Evolutionary conservation across 2,113 vertebrate genomes (phyloP).

Genomic region (Melanotaenia duboulayi): DNA sequence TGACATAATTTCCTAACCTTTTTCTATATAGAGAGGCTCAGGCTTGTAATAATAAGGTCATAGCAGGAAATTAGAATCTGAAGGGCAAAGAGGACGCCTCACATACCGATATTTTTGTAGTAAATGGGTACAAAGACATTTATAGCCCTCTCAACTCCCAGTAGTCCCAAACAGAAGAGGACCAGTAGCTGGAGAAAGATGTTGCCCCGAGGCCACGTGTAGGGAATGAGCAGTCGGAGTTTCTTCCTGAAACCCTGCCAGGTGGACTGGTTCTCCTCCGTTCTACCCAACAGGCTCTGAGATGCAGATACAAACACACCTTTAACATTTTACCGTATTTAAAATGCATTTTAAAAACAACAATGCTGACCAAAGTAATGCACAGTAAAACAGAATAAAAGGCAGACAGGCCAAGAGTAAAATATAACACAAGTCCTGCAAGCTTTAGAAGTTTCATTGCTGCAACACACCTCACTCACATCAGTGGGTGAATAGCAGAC

Average conservation of each 20-base stretch:
- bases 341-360: no score
- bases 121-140: slow-evolving; percentile 96
- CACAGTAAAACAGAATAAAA: no score
- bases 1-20: no score
- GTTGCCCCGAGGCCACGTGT: slow-evolving; percentile 91
- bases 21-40: neutral
- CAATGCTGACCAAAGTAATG: no score
- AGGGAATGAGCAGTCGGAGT: slow-evolving; percentile 87
- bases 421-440: no score
- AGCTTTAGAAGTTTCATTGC: no score
- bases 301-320: neutral
- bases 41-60: neutral
- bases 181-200: slow-evolving; percentile 88
- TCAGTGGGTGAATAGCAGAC: no score
- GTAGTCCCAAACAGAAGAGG: slow-evolving; percentile 88
- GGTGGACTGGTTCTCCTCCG: slow-evolving; percentile 80
- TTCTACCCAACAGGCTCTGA: slow-evolving; percentile 77
- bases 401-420: no score
- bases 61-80: neutral
- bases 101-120: slow-evolving; percentile 92
- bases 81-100: fast-evolving
- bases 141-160: slow-evolving; percentile 89
- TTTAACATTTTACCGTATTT: no score
- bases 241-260: slow-evolving; percentile 90
- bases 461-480: no score